Percentiles rank a stretch among this genome's conserved stretches.
phyloP scores from a whole-genome alignment of 1,140 invertebrate species.

The Leptinotarsa undecemlineata region DNA sequence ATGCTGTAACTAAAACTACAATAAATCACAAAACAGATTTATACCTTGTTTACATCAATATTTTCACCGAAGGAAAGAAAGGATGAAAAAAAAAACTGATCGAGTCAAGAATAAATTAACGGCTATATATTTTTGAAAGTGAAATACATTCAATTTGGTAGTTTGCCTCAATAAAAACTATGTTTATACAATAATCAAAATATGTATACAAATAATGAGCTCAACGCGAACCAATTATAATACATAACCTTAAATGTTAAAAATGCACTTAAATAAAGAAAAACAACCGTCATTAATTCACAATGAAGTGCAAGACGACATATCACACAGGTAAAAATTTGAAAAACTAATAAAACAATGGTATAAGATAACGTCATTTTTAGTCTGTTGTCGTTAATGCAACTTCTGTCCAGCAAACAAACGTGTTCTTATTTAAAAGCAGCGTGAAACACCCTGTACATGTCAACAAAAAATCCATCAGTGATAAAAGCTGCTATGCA shows the following conservation, averaged over 20 bases:
- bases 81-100: not conserved
- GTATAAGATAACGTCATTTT: not conserved
- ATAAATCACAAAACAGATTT: no score
- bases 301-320: slow-evolving; percentile 17
- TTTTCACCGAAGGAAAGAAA: not conserved
- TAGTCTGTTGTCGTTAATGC: not conserved
- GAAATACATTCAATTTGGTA: slow-evolving; percentile 47
- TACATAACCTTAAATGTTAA: slow-evolving; percentile 28
- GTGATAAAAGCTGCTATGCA: not conserved
- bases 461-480: no score
- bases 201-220: slow-evolving; percentile 36
- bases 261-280: slow-evolving; percentile 17
- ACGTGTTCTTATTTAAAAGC: not conserved
- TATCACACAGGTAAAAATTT: slow-evolving; percentile 17
- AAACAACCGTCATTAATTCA: slow-evolving; percentile 11
- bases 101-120: slow-evolving; percentile 38
- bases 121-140: slow-evolving; percentile 44
- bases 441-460: no score
- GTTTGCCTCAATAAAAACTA: slow-evolving; percentile 43
- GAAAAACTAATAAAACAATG: slow-evolving; percentile 13
- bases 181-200: slow-evolving; percentile 41
- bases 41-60: no score
- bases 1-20: no score
- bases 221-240: slow-evolving; percentile 30
- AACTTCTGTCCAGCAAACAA: not conserved